Percentiles rank a stretch among this genome's conserved stretches.
Conservation (phyloP, 2,888 invertebrate species). For the Cybosia mesomella region DNA sequence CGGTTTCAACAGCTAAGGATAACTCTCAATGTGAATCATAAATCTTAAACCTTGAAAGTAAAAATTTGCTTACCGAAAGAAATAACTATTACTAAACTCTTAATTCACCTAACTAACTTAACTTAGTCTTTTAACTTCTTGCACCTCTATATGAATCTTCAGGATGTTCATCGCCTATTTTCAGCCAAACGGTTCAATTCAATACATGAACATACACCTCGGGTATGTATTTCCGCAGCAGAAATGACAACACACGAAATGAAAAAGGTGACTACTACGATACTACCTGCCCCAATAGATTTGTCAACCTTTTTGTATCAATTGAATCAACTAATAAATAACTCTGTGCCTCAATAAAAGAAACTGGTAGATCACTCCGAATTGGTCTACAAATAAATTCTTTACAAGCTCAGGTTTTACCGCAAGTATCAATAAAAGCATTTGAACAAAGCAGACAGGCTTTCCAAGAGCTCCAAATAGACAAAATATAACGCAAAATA, state of each 20-base stretch:
- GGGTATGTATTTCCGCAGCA: neutral
- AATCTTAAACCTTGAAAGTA: too few relatives aligned
- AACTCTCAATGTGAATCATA: too few relatives aligned
- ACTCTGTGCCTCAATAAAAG: neutral
- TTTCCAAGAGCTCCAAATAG: conserved; percentile 6
- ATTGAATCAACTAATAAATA: conserved; percentile 3
- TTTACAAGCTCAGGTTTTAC: neutral
- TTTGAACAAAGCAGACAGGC: neutral
- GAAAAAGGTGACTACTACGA: neutral
- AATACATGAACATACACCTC: too few relatives aligned
- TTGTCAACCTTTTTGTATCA: neutral
- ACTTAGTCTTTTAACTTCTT: too few relatives aligned
- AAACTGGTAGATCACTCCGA: neutral
- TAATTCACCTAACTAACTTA: too few relatives aligned
- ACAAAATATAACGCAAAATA: conserved; percentile 6
- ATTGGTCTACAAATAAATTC: neutral
- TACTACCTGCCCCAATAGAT: neutral
- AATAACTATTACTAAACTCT: too few relatives aligned
- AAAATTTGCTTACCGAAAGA: too few relatives aligned
- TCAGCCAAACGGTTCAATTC: too few relatives aligned
- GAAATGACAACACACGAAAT: neutral
- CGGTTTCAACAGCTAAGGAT: too few relatives aligned
- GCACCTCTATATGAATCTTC: neutral
- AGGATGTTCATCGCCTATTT: too few relatives aligned
- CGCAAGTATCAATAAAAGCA: conserved; percentile 10